Base-by-base conservation (phyloP, 1,140 invertebrate species). In the Galleria mellonella region DNA sequence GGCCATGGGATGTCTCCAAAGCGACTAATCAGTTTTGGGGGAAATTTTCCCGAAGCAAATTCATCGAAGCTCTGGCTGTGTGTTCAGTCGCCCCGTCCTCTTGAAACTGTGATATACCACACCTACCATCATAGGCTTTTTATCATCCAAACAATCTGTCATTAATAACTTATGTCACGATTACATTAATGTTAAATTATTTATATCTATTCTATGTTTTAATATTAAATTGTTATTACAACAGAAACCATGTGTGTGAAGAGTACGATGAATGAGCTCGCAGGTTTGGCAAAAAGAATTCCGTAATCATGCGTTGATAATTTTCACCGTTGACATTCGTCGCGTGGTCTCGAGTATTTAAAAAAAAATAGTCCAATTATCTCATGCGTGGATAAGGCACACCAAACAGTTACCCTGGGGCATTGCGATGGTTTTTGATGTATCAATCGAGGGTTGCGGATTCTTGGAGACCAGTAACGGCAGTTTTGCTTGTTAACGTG, bases 401-500 rank as follows among this genome's bases (percentile, higher is more conserved):
- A 23, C 17, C 17, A 23, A 23, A 6, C 17, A 23, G 17, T 23
- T 23, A 23, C 17, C 17, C 6, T 23, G 17, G 17, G 17, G 17
- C 17, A 23, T 3, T 23, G 17, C 17, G 6, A 23, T 3, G 17
- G 63, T 39, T 47, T 61, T 46, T 72, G 50, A 50, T 70, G 48
- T 42, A 60, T 42, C 13, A 45, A 46, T 55, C 62, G 32, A 12
- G 63, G 64, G 52, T 78, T 73, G 33, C 37, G 38, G 17, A 23
- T 6, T 23, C 6, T 23, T 7, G 27, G 33, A 41, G 43, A 51
- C 66, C 60, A 74, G 50, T 62, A 75, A 9, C 61, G 36, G 40
- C 62, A 74, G 52, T 83, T 81, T 47, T 79, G 66, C 32, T 71
- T 72, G 51, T 74, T 81, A 8, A 82, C 70, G 40, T 53, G 62